Conservation (phyloP, 2,113 vertebrate species). For the Puntigrus tetrazona region DNA sequence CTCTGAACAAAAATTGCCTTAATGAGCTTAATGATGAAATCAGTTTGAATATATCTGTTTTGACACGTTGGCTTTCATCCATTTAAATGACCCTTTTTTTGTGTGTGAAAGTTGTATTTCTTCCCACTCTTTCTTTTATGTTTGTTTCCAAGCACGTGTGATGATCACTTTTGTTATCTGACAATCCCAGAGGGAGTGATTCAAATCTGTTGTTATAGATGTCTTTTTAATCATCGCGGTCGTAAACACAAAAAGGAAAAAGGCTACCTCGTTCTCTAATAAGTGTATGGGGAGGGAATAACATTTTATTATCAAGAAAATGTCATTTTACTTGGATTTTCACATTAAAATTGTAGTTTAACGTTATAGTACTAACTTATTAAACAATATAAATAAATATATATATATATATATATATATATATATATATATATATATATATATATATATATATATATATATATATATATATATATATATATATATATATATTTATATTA, state of each 20-base stretch:
- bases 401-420: too few relatives aligned
- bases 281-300: slow-evolving; percentile 56
- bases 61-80: background rate
- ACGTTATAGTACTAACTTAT: background rate
- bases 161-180: slow-evolving; percentile 13
- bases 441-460: too few relatives aligned
- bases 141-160: background rate
- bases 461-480: too few relatives aligned
- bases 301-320: slow-evolving; percentile 30
- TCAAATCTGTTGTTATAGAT: slow-evolving; percentile 19
- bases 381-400: too few relatives aligned
- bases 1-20: background rate
- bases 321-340: too few relatives aligned
- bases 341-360: too few relatives aligned
- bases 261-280: slow-evolving; percentile 36
- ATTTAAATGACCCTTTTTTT: background rate
- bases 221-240: slow-evolving; percentile 29
- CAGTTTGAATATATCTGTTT: background rate
- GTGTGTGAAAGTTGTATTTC: background rate
- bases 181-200: background rate
- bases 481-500: too few relatives aligned
- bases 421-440: too few relatives aligned
- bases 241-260: slow-evolving; percentile 23
- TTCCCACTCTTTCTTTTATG: background rate
- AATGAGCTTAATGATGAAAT: background rate